Percentiles rank a stretch among this genome's conserved stretches.
phyloP scores from a whole-genome alignment of 1,140 invertebrate species.

The Habropoda laboriosa region DNA sequence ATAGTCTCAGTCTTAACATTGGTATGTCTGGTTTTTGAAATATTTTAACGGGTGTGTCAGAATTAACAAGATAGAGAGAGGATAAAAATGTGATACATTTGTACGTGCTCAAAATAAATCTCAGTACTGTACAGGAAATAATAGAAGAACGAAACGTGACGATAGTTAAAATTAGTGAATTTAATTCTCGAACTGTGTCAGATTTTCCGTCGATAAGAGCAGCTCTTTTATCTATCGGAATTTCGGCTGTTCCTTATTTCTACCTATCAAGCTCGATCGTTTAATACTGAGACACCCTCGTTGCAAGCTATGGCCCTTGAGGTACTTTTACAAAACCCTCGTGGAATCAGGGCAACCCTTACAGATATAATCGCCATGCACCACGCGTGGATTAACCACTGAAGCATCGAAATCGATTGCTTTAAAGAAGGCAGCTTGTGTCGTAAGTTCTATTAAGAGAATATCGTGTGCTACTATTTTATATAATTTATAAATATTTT shows the following conservation, averaged over 20 bases:
- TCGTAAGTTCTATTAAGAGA: background rate
- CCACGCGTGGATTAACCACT: background rate
- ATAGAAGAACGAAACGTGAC: background rate
- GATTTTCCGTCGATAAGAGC: background rate
- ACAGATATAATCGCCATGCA: slow-evolving; percentile 5
- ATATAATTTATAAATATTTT: background rate
- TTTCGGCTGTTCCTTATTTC: background rate
- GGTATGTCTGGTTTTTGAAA: too few relatives aligned
- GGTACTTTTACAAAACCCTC: slow-evolving; percentile 9
- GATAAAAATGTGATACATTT: too few relatives aligned
- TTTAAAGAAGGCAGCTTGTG: background rate
- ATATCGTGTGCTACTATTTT: background rate
- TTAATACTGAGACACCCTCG: background rate
- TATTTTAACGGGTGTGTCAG: background rate
- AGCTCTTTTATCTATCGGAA: background rate
- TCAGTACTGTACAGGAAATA: background rate
- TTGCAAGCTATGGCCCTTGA: slow-evolving; percentile 4
- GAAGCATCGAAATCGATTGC: slow-evolving; percentile 14
- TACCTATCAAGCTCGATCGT: background rate
- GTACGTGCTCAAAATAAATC: background rate
- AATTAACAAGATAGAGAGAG: background rate
- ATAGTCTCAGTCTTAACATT: background rate
- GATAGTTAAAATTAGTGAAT: background rate
- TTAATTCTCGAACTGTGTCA: background rate
- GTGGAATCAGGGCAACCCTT: slow-evolving; percentile 15